Conservation (phyloP, 2,888 invertebrate genomes). For the Drosophila neoperkinsi region DNA sequence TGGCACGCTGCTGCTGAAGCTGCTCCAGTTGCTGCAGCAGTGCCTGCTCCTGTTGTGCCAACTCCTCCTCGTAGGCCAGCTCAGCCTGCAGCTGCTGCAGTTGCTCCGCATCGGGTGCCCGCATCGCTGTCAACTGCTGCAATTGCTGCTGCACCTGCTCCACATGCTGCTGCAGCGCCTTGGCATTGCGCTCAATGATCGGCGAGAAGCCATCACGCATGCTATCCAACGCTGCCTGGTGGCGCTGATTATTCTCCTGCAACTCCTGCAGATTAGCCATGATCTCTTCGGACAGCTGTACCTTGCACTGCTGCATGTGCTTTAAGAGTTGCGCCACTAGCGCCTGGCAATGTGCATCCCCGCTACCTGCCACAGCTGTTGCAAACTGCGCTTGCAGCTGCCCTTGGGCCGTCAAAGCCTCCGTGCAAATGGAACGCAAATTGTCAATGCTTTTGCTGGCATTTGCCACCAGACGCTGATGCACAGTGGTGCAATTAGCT, state of each 20-base stretch:
- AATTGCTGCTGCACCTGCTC: constrained; percentile 60
- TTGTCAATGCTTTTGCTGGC: constrained; percentile 71
- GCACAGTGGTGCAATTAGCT: constrained; percentile 73
- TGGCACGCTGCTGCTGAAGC: constrained; percentile 81
- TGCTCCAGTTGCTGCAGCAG: constrained; percentile 83
- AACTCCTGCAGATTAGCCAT: constrained; percentile 65
- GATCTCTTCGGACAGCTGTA: constrained; percentile 64
- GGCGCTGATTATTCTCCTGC: constrained; percentile 66
- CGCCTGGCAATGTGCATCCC: constrained; percentile 62
- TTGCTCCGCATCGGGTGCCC: constrained; percentile 46
- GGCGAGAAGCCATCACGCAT: constrained; percentile 65
- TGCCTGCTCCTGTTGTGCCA: constrained; percentile 66
- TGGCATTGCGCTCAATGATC: constrained; percentile 51
- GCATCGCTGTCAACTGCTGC: constrained; percentile 57
- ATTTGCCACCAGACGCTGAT: constrained; percentile 68
- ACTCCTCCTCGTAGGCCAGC: constrained; percentile 56
- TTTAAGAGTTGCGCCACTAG: constrained; percentile 60
- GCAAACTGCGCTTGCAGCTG: constrained; percentile 64
- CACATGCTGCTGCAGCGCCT: constrained; percentile 57
- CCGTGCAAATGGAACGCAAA: constrained; percentile 63
- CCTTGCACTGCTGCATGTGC: constrained; percentile 68
- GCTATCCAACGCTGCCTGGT: constrained; percentile 61
- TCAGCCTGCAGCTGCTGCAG: constrained; percentile 59
- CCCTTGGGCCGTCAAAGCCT: constrained; percentile 59
- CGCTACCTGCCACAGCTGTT: constrained; percentile 47